Conservation (phyloP, 1,140 invertebrate genomes). For the Heliothis subflexa region DNA sequence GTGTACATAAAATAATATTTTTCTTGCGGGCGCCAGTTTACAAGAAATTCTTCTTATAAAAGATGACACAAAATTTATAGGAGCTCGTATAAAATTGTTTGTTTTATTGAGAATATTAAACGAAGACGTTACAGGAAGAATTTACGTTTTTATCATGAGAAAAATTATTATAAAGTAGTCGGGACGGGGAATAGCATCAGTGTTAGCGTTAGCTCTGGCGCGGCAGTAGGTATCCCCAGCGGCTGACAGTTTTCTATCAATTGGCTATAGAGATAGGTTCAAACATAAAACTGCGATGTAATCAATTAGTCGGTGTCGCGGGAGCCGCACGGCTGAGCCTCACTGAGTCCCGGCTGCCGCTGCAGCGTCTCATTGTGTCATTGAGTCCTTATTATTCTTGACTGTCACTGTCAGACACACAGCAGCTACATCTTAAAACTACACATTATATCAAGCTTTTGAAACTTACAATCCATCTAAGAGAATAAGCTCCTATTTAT, state of each 20-base stretch:
- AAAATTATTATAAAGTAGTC: background rate
- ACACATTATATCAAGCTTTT: too few relatives aligned
- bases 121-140: background rate
- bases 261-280: too few relatives aligned
- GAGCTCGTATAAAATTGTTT: conserved; percentile 31
- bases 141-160: background rate
- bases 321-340: background rate
- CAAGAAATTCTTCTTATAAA: conserved; percentile 17
- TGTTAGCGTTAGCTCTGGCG: too few relatives aligned
- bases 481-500: too few relatives aligned
- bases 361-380: background rate
- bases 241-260: too few relatives aligned
- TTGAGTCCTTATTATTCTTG: background rate
- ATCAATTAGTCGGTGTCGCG: background rate
- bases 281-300: background rate
- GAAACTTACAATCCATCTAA: too few relatives aligned
- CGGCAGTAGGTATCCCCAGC: too few relatives aligned
- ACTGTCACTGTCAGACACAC: too few relatives aligned
- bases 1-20: conserved; percentile 56
- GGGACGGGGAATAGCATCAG: too few relatives aligned
- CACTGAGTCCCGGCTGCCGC: background rate
- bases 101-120: conserved; percentile 32
- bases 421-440: too few relatives aligned
- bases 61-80: conserved; percentile 39
- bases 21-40: conserved; percentile 36